Base-by-base conservation (phyloP, 2,797 vertebrate genomes). In the Lacerta bilineata region DNA sequence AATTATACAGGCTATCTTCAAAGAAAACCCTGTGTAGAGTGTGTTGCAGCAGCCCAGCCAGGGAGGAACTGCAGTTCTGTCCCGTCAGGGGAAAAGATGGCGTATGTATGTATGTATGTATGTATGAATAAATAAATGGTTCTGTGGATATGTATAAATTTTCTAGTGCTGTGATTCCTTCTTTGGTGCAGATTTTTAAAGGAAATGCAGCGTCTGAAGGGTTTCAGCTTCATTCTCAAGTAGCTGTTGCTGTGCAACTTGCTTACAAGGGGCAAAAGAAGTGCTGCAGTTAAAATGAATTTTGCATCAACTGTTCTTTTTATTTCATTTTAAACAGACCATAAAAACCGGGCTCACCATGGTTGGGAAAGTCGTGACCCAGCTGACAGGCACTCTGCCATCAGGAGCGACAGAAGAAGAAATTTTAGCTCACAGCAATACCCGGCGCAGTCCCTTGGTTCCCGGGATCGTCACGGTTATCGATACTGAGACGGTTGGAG, bases 321-420 rank as follows among this genome's bases (percentile, higher is more conserved):
- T 5, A 86, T 91, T 82, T 25, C 69, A 83, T 69, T 80, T 89
- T 3, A 75, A 43, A 74, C 77, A 99, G 99, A 99, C 99, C 0
- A 94, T 99, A 86, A 99, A 99, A 96, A 99, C 98, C 0, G 99
- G 99, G 69, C 97, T 99, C 91, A 99, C 98, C 0, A 99, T 99
- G 98, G 98, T 99, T 93, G 98, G 99, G 43, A 99, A 99, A 94
- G 99, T 99, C 10, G 99, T 99, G 85, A 99, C 98, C 0, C 98
- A 99, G 96, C 96, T 99, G 78, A 98, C 99, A 0, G 98, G 98
- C 80, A 99, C 98, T 0, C 84, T 99, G 75, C 99, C 99, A 2
- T 97, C 99, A 0, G 98, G 97, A 50, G 97, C 97, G 10, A 97
- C 96, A 0, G 99, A 99, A 15, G 99, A 99, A 88, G 99, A 99